Evolutionary conservation across 2,888 invertebrate species (phyloP), one percentile per base, ranked within the genome.

Genomic region (Cosmia trapezina): DNA sequence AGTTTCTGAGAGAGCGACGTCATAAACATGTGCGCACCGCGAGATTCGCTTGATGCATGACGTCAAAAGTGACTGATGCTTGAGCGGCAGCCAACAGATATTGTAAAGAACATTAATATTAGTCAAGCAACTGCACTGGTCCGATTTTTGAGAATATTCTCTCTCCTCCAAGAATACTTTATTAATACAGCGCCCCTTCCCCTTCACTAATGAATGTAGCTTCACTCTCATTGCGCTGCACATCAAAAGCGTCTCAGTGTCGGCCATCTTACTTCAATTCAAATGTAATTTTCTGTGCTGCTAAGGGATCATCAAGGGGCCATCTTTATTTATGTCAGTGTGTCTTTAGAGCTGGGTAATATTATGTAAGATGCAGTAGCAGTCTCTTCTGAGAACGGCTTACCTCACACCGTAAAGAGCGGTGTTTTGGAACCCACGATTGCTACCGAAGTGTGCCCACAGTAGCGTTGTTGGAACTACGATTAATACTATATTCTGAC

Each of bases 211-310:
- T 81, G 57, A 80, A 80, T 66, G 68, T 65, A 62, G 6, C 53
- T 76, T 43, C 47, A 12, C 28, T 43, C 19, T n/a, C 43, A 43
- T 49, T 64, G 63, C 65, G 4, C n/a, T 65, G 57, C 57, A 54
- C 45, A 28, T 75, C 63, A 62, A 80, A 79, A 71, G 64, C 53
- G 8, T 43, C 47, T 54, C 22, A 66, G 43, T 33, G 60, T 12
- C 49, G n/a, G 47, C 49, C 47, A 28, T 62, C 62, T 63, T 66
- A 8, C 49, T 76, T 62, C 12, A 59, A 69, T 75, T 64, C 64
- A 67, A 77, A 81, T 81, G 69, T 67, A 81, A 77, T 80, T 71
- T 76, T 56, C 77, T 64, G 28, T 17, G 60, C 49, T 41, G 14
- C 37, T 43, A 3, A 33, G 47, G 19, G 12, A 19, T 70, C 45